phyloP scores from a whole-genome alignment of 2,113 vertebrate species.

The Proteles cristata region DNA sequence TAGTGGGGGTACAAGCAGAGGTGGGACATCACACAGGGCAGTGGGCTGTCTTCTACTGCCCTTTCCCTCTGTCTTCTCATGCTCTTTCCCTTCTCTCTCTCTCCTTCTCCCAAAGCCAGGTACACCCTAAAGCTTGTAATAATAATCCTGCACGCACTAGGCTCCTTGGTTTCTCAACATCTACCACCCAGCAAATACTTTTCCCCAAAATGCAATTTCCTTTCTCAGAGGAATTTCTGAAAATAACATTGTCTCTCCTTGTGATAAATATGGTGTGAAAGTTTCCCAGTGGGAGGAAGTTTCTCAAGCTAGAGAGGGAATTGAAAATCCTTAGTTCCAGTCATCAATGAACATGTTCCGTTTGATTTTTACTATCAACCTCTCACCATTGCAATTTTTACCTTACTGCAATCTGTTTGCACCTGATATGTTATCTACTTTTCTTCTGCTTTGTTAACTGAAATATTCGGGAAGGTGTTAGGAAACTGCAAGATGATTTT shows the following conservation, averaged over 20 bases:
- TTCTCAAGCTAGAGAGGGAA: neutral
- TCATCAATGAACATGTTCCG: neutral
- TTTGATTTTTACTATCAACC: neutral
- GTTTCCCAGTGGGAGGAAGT: neutral
- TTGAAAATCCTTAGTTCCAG: neutral
- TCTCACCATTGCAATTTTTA: neutral
- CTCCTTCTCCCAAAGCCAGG: neutral
- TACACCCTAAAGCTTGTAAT: neutral
- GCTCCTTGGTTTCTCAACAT: neutral
- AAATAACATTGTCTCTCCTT: neutral
- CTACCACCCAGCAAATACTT: neutral
- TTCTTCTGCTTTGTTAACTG: neutral
- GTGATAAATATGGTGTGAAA: neutral
- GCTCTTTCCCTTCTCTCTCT: neutral
- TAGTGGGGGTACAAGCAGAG: fast-evolving
- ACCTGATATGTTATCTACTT: neutral
- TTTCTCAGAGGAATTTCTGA: slow-evolving; percentile 7
- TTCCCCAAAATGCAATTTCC: neutral
- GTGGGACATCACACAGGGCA: neutral
- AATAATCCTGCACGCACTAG: neutral
- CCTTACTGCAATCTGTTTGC: neutral
- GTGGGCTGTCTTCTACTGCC: neutral
- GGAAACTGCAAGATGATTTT: neutral
- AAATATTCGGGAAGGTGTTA: neutral
- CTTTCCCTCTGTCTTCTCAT: neutral